Base-by-base conservation (phyloP, 2,888 invertebrate genomes). In the Augochlorella aurata region DNA sequence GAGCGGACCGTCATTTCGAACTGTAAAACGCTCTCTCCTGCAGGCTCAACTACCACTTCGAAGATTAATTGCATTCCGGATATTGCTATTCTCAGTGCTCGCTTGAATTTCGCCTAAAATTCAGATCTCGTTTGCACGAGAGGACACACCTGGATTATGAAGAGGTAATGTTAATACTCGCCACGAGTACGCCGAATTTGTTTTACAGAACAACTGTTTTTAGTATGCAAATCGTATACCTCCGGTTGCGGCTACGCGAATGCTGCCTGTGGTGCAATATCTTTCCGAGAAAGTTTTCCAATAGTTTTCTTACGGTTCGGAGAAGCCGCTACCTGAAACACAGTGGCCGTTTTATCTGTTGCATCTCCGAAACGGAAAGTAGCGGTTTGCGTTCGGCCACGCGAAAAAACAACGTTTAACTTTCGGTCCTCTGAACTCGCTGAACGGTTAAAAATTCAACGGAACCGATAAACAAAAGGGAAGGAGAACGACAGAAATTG, bases 311-410 rank as follows among this genome's bases (percentile, higher is more conserved):
- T 44, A 10, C n/a, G 18, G n/a, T 65, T 65, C 65, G 16, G 16
- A 5, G 65, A 65, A 65, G 18, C n/a, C 10, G 44, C 65, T 65
- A 65, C 65, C 65, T 65, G 65, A 65, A 44, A 65, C n/a, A 65
- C 65, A 65, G 65, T 44, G 44, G 5, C 38, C 38, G 5, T 18
- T n/a, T 65, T 65, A 65, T 65, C 65, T 44, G 65, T 5, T 63
- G 65, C 65, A 65, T 65, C 65, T 65, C 10, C 4, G 18, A 12
- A 38, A 65, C 38, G 10, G 65, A 65, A 65, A 65, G 38, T 44
- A 65, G 38, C 44, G 38, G 65, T 5, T 10, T 1, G 38, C 8
- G 45, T 7, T 58, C 58, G 58, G 45, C 2, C 45, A 45, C 45
- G 66, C 45, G 16, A 45, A 66, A 66, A 45, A 8, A 12, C n/a